phyloP scores from a whole-genome alignment of 2,797 vertebrate species.

The Pogoniulus pusillus region DNA sequence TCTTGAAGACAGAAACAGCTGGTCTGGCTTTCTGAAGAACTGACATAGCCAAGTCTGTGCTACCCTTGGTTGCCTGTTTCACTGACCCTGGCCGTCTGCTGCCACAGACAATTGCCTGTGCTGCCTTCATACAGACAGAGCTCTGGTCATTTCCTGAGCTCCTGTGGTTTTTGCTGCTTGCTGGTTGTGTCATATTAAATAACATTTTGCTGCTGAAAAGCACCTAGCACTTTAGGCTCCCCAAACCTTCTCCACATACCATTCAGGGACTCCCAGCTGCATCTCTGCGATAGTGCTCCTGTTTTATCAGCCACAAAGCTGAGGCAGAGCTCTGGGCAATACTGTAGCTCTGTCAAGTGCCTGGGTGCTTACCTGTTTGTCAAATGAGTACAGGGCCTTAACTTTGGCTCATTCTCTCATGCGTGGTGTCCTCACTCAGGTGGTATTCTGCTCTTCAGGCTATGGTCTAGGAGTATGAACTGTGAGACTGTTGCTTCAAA shows the following conservation, averaged over 20 bases:
- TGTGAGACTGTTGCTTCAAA: not conserved
- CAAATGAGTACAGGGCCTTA: not conserved
- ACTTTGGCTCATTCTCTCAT: not conserved
- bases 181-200: not conserved
- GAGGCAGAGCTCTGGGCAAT: not conserved
- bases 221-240: not conserved
- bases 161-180: not conserved
- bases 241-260: not conserved
- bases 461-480: not conserved
- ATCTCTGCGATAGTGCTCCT: not conserved
- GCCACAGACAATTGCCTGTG: not conserved
- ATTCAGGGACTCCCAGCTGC: not conserved
- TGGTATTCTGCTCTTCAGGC: not conserved
- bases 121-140: not conserved
- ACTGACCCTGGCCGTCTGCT: not conserved
- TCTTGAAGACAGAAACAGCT: not conserved
- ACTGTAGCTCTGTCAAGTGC: not conserved
- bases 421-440: not conserved
- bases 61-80: not conserved
- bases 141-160: not conserved
- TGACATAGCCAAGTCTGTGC: not conserved
- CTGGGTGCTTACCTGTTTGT: not conserved
- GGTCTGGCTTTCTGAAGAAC: slow-evolving; percentile 6
- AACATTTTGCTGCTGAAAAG: slow-evolving; percentile 1
- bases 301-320: not conserved